These are phyloP conservation scores for Luidia sarsii DNA, from an alignment of 53 echinoderm and acorn worm genomes.

Conservation along the genomic window DNA sequence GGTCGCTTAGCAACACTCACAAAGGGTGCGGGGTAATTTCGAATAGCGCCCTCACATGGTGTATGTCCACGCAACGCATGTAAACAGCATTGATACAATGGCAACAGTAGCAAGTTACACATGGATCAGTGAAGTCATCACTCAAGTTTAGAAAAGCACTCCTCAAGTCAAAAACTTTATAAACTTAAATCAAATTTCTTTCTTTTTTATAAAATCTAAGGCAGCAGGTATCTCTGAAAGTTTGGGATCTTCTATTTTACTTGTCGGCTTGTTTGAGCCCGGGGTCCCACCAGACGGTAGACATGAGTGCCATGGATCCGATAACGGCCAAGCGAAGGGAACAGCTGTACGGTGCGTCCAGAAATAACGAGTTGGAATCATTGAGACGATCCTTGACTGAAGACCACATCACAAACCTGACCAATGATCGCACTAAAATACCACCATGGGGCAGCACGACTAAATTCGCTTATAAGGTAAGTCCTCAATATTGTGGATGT, in stretches of 20 bases:
- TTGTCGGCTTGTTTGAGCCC: slow-evolving; percentile 14
- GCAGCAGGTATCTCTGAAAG: no score
- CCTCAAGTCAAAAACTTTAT: no score
- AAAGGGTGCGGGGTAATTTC: slow-evolving; percentile 4
- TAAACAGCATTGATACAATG: slow-evolving; percentile 10
- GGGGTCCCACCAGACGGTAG: slow-evolving; percentile 2
- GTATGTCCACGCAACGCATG: slow-evolving; percentile 4
- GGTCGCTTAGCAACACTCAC: slow-evolving; percentile 21
- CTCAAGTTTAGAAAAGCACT: neutral
- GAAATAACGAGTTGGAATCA: slow-evolving; percentile 39
- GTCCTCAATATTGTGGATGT: neutral
- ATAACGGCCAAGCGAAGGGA: slow-evolving; percentile 48
- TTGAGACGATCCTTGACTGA: slow-evolving; percentile 55
- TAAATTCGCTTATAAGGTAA: slow-evolving; percentile 71
- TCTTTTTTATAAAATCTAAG: no score
- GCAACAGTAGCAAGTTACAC: neutral
- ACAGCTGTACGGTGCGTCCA: slow-evolving; percentile 70
- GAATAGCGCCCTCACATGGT: slow-evolving; percentile 37
- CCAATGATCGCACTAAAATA: slow-evolving; percentile 21
- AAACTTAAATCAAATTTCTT: neutral
- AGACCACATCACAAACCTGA: slow-evolving; percentile 54
- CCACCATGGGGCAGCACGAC: slow-evolving; percentile 77
- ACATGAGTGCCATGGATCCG: slow-evolving; percentile 3
- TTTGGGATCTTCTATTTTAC: no score
- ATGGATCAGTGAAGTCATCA: no score